phyloP scores from a whole-genome alignment of 2,113 vertebrate species.

The Neotoma lepida region DNA sequence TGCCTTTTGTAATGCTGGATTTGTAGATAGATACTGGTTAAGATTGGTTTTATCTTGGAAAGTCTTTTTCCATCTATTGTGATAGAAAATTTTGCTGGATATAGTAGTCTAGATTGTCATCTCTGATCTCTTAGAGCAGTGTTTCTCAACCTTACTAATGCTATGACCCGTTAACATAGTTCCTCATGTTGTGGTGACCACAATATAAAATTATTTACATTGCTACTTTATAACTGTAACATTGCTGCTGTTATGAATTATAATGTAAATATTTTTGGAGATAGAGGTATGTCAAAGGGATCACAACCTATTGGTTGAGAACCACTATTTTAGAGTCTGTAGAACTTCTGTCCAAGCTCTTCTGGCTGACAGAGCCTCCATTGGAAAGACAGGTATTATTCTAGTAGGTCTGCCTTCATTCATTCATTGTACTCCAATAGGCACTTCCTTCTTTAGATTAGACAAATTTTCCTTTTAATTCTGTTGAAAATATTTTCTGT shows the following conservation, averaged over 20 bases:
- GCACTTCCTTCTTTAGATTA: background rate
- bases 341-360: background rate
- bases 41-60: background rate
- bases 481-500: background rate
- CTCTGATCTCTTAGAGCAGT: background rate
- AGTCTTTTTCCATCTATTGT: background rate
- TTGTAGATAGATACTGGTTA: background rate
- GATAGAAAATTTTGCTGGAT: background rate
- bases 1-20: background rate
- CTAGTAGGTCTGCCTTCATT: background rate
- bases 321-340: background rate
- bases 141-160: background rate
- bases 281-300: background rate
- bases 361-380: background rate
- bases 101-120: background rate
- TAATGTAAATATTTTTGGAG: background rate
- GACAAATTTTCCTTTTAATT: background rate
- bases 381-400: background rate
- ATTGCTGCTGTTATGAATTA: background rate
- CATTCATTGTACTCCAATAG: background rate
- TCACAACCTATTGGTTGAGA: background rate
- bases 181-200: background rate
- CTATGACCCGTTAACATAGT: background rate
- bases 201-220: background rate
- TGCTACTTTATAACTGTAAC: background rate